These are phyloP conservation scores for Caenorhabditis panamensis DNA, from an alignment of 2,888 invertebrate species.

Conservation along the genomic window DNA sequence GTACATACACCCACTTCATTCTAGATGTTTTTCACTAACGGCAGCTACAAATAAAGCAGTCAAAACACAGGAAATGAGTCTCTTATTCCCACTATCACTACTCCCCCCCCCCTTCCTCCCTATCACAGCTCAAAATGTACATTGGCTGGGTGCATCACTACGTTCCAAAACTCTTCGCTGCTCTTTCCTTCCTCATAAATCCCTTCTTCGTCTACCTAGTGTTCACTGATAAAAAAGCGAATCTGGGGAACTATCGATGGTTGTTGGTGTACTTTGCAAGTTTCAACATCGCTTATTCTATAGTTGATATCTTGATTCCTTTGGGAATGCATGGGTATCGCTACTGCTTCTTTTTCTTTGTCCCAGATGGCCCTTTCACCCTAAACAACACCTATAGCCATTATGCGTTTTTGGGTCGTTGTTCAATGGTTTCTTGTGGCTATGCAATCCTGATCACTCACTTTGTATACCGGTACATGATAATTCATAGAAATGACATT, in stretches of 20 bases:
- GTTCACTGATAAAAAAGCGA: not conserved
- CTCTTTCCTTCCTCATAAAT: not conserved
- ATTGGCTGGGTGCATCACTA: not conserved
- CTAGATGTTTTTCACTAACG: too few species aligned
- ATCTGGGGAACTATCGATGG: not conserved
- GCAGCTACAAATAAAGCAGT: too few species aligned
- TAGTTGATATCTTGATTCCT: not conserved
- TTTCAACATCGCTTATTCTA: not conserved
- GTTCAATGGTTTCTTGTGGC: slow-evolving; percentile 17
- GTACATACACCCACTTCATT: too few species aligned
- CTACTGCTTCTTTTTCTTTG: slow-evolving; percentile 22
- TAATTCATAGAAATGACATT: not conserved
- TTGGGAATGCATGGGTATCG: slow-evolving; percentile 22
- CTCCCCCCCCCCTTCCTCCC: too few species aligned
- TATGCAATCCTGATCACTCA: slow-evolving; percentile 33
- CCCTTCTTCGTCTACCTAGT: not conserved
- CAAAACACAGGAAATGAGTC: too few species aligned
- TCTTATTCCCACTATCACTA: too few species aligned
- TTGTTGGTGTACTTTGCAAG: not conserved
- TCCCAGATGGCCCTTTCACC: slow-evolving; percentile 22
- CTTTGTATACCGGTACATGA: slow-evolving; percentile 28
- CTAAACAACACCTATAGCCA: not conserved
- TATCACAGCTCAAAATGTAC: too few species aligned
- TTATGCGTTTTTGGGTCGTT: not conserved
- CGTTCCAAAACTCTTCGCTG: not conserved